These are phyloP conservation scores for Echinops telfairi DNA, from an alignment of 2,113 vertebrate species.

Conservation along the genomic window DNA sequence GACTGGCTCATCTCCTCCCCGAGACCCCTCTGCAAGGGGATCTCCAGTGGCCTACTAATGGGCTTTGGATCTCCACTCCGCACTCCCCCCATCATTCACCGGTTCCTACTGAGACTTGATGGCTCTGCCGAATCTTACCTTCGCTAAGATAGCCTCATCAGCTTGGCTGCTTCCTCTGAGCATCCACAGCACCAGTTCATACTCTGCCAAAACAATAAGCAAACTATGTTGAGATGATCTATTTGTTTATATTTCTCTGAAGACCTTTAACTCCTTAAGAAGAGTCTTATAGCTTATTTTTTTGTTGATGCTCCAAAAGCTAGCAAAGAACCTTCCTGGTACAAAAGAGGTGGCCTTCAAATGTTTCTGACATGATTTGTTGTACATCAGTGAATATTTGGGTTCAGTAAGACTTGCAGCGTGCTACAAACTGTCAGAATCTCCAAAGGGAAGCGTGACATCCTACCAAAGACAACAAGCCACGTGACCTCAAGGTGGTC, in stretches of 20 bases:
- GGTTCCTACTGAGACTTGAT: not conserved
- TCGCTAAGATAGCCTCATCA: not conserved
- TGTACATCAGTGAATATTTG: not conserved
- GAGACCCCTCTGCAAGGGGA: no score
- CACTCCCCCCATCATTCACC: no score
- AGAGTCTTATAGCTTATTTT: not conserved
- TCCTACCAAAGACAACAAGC: not conserved
- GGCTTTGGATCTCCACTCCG: no score
- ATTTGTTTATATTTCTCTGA: not conserved
- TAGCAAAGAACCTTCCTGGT: not conserved
- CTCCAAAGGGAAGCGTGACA: not conserved
- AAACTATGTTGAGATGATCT: not conserved
- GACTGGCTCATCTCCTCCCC: no score
- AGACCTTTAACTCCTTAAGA: not conserved
- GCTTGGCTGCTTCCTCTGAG: not conserved
- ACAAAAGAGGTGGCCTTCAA: not conserved
- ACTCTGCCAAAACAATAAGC: not conserved
- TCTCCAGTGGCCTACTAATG: no score
- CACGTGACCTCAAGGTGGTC: not conserved
- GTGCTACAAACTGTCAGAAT: not conserved
- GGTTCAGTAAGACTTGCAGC: not conserved
- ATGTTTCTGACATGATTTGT: constrained; percentile 19
- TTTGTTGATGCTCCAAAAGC: not conserved
- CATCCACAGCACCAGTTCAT: not conserved
- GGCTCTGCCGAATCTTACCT: not conserved